Evolutionary conservation across 2,888 invertebrate species (phyloP).

Genomic region (Napeogenes inachia): DNA sequence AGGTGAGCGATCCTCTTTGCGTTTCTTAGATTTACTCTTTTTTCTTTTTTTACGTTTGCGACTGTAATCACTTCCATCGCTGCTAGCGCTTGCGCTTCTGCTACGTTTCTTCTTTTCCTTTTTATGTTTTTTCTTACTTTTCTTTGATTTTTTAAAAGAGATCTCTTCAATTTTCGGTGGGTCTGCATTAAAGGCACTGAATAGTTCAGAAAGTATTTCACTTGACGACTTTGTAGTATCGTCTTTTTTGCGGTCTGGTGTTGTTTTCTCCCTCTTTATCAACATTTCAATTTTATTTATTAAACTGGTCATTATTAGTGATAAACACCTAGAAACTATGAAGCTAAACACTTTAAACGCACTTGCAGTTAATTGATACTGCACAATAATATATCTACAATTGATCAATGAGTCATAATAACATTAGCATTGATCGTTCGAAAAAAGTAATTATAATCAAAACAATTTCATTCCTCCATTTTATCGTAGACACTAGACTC

Average conservation of each 20-base stretch:
- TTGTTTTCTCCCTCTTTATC: constrained; percentile 67
- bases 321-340: background rate
- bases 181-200: constrained; percentile 85
- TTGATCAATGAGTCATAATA: background rate
- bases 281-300: constrained; percentile 67
- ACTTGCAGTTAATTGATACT: background rate
- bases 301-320: constrained; percentile 53
- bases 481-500: background rate
- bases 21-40: constrained; percentile 66
- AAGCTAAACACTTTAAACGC: background rate
- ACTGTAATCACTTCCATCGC: constrained; percentile 64
- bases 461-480: background rate
- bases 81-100: constrained; percentile 59
- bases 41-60: constrained; percentile 79
- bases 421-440: too few species aligned
- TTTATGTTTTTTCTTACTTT: constrained; percentile 80
- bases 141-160: constrained; percentile 67
- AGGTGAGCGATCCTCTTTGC: constrained; percentile 47
- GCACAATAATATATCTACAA: background rate
- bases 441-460: too few species aligned
- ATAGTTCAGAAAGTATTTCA: constrained; percentile 90
- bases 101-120: constrained; percentile 76
- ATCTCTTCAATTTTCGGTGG: constrained; percentile 77
- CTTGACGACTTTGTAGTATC: constrained; percentile 81
- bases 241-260: constrained; percentile 63